Evolutionary conservation across 2,888 invertebrate genomes (phyloP).

Genomic region (Eupithecia centaureata): DNA sequence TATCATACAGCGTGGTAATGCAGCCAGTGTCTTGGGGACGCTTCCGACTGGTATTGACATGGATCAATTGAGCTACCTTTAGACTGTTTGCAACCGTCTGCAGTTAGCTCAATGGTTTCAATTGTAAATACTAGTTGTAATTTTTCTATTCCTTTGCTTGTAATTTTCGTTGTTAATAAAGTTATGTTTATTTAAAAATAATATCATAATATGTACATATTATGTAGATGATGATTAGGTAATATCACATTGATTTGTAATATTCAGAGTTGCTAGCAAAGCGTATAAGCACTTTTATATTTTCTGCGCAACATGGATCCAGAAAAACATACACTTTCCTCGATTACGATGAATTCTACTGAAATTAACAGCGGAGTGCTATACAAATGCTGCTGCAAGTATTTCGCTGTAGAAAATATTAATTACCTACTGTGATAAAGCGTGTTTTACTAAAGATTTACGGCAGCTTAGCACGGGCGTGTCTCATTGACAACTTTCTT

Average conservation of each 20-base stretch:
- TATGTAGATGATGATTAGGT: no score
- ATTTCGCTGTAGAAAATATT: not conserved
- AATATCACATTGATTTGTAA: not conserved
- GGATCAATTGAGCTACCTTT: no score
- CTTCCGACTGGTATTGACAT: no score
- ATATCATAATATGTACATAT: no score
- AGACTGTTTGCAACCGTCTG: no score
- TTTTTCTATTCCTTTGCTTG: no score
- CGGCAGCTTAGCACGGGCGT: constrained; percentile 13
- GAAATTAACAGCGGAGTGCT: not conserved
- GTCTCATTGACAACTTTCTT: constrained; percentile 23
- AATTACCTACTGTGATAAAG: constrained; percentile 11
- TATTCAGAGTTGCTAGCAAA: not conserved
- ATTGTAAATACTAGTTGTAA: no score
- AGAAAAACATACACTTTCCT: not conserved
- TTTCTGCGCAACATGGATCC: not conserved
- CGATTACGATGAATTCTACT: not conserved
- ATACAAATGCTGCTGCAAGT: not conserved
- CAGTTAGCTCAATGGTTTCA: no score
- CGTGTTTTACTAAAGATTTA: constrained; percentile 18
- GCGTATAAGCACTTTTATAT: not conserved
- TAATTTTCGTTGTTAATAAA: no score
- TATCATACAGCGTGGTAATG: no score
- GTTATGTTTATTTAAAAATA: no score
- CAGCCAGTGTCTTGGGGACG: no score